phyloP scores from a whole-genome alignment of 2,888 invertebrate genomes.

The Apotomis betuletana region DNA sequence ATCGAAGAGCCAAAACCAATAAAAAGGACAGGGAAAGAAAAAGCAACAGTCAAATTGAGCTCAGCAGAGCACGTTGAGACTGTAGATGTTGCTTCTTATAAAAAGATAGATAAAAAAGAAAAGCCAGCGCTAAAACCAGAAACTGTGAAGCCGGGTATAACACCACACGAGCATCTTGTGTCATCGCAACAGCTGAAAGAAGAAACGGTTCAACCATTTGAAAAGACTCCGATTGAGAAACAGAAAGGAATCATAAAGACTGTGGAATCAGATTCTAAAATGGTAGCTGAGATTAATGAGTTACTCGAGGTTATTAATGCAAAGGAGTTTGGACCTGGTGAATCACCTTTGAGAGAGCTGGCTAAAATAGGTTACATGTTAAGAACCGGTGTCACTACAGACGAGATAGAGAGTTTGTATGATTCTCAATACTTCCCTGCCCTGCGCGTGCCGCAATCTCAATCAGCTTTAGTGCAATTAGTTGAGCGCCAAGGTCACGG shows the following conservation, averaged over 20 bases:
- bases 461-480: constrained; percentile 92
- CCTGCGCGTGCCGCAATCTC: constrained; percentile 90
- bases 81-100: constrained; percentile 85
- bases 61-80: constrained; percentile 84
- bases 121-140: constrained; percentile 68
- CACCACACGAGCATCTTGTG: constrained; percentile 83
- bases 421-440: constrained; percentile 91
- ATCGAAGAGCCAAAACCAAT: constrained; percentile 84
- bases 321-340: constrained; percentile 91
- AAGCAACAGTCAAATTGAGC: constrained; percentile 81
- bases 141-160: constrained; percentile 77
- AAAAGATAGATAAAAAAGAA: constrained; percentile 84
- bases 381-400: constrained; percentile 88
- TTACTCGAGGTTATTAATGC: constrained; percentile 89
- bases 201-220: constrained; percentile 78
- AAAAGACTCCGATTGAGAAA: constrained; percentile 82
- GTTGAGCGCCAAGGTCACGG: constrained; percentile 93
- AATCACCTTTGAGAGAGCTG: constrained; percentile 90
- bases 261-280: constrained; percentile 81
- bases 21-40: constrained; percentile 65
- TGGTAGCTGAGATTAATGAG: constrained; percentile 89
- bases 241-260: constrained; percentile 81
- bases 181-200: constrained; percentile 84
- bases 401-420: constrained; percentile 90
- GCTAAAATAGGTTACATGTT: constrained; percentile 92